A percentile compares a stretch with the other conserved stretches of the same genome.
Evolutionary conservation across 2,113 vertebrate genomes (phyloP).

Genomic region (Sander vitreus): DNA sequence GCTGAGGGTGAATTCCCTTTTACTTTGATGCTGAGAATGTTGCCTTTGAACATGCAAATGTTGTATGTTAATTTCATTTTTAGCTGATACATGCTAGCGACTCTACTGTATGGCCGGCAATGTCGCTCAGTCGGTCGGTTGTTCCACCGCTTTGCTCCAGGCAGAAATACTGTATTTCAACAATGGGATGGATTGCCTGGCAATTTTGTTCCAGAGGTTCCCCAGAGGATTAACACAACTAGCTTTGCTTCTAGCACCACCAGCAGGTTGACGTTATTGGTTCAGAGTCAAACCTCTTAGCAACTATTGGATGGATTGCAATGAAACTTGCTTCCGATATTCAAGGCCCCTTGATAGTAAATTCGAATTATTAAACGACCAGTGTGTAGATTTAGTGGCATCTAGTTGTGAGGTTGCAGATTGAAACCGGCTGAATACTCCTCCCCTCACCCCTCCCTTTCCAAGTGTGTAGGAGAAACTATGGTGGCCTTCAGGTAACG

Average conservation of each 20-base stretch:
- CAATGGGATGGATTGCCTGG: neutral
- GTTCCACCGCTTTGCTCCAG: neutral
- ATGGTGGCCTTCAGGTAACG: too few relatives aligned
- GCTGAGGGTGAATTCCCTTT: slow-evolving; percentile 2
- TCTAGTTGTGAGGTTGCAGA: too few relatives aligned
- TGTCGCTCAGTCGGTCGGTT: neutral
- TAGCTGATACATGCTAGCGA: neutral
- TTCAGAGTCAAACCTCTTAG: too few relatives aligned
- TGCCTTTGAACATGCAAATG: neutral
- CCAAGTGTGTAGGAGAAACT: too few relatives aligned
- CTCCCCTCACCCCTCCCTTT: too few relatives aligned
- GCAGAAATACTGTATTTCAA: neutral
- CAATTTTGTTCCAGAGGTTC: too few relatives aligned
- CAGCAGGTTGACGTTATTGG: too few relatives aligned
- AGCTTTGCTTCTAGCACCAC: too few relatives aligned
- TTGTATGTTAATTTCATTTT: neutral
- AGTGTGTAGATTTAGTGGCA: too few relatives aligned
- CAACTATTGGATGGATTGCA: too few relatives aligned
- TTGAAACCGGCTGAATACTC: too few relatives aligned
- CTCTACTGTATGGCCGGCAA: neutral
- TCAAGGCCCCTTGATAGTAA: neutral
- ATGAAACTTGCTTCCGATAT: neutral
- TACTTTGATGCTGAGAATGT: neutral
- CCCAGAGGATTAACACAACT: neutral
- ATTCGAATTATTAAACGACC: neutral